Percentiles rank a stretch among this genome's conserved stretches.
Evolutionary conservation across 1,140 invertebrate species (phyloP).

Genomic region (Lerema accius): DNA sequence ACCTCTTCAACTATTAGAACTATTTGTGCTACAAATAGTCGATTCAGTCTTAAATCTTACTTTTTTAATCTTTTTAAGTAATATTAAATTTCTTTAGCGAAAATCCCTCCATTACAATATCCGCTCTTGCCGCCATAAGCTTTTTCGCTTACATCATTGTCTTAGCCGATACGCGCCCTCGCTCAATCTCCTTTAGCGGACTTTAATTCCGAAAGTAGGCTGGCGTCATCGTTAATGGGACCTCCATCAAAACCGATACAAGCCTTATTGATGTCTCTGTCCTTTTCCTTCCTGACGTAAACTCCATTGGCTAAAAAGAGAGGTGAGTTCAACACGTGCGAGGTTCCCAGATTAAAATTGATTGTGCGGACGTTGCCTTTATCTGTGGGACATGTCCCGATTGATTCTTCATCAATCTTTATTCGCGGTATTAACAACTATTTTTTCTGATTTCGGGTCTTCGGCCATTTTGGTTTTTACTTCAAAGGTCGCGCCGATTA

Average conservation of each 20-base stretch:
- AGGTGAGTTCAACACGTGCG: constrained; percentile 48
- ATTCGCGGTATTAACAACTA: constrained; percentile 68
- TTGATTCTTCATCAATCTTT: constrained; percentile 81
- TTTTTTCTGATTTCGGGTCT: constrained; percentile 47
- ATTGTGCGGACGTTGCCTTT: constrained; percentile 71
- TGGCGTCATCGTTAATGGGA: constrained; percentile 72
- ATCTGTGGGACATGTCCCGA: constrained; percentile 67
- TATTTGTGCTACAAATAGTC: no score
- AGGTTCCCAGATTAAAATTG: constrained; percentile 77
- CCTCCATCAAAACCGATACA: constrained; percentile 68
- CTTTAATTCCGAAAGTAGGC: constrained; percentile 78
- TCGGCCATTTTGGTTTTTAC: constrained; percentile 36
- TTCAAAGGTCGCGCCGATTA: neutral
- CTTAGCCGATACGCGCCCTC: constrained; percentile 64
- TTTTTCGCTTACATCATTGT: constrained; percentile 76
- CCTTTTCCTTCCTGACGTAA: constrained; percentile 40
- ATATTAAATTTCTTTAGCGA: constrained; percentile 2
- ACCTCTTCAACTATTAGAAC: no score
- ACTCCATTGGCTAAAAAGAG: constrained; percentile 34
- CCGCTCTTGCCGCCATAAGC: constrained; percentile 37
- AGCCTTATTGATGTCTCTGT: constrained; percentile 53
- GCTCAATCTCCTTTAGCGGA: constrained; percentile 76
- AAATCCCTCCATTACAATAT: constrained; percentile 3
- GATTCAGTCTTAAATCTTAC: no score
- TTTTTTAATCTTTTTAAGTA: neutral